Percentiles rank a stretch among this genome's conserved stretches.
phyloP scores from a whole-genome alignment of 2,888 invertebrate genomes.

The Carpatolechia fugitivella region DNA sequence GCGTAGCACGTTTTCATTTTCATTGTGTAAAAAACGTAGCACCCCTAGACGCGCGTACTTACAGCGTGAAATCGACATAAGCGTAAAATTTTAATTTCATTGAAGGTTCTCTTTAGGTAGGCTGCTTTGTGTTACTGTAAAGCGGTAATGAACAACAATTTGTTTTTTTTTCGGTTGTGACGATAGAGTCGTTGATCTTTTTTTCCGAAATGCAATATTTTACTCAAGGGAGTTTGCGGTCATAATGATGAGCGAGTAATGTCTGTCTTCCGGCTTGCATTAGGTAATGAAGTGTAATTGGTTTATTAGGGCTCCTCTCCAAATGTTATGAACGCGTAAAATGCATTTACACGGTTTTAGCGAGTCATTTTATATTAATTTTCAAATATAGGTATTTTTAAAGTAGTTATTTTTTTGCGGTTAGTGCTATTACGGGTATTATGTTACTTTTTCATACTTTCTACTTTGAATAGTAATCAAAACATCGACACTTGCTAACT shows the following conservation, averaged over 20 bases:
- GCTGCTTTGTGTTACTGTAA: background rate
- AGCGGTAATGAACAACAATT: background rate
- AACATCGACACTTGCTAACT: background rate
- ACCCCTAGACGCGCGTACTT: background rate
- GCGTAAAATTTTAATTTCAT: background rate
- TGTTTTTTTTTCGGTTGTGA: too few species aligned
- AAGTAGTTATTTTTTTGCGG: background rate
- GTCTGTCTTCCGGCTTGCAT: constrained; percentile 66
- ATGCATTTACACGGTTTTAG: constrained; percentile 44
- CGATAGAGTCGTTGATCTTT: constrained; percentile 56
- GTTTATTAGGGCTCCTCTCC: constrained; percentile 62
- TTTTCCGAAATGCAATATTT: constrained; percentile 45
- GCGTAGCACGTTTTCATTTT: constrained; percentile 60
- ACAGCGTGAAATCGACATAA: background rate
- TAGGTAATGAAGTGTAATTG: constrained; percentile 74
- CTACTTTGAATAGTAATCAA: background rate
- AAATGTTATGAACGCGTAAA: constrained; percentile 60
- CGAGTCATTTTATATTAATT: constrained; percentile 35
- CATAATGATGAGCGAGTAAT: constrained; percentile 73
- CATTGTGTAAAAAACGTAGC: constrained; percentile 23
- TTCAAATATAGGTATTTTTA: background rate
- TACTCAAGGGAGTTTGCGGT: constrained; percentile 66
- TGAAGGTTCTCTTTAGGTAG: background rate
- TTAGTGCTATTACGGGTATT: too few species aligned
- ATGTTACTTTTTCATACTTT: background rate